A percentile compares a stretch with the other conserved stretches of the same genome.
These are phyloP conservation scores for Vesta saturnalis DNA, from an alignment of 2,888 invertebrate species.

Conservation along the genomic window DNA sequence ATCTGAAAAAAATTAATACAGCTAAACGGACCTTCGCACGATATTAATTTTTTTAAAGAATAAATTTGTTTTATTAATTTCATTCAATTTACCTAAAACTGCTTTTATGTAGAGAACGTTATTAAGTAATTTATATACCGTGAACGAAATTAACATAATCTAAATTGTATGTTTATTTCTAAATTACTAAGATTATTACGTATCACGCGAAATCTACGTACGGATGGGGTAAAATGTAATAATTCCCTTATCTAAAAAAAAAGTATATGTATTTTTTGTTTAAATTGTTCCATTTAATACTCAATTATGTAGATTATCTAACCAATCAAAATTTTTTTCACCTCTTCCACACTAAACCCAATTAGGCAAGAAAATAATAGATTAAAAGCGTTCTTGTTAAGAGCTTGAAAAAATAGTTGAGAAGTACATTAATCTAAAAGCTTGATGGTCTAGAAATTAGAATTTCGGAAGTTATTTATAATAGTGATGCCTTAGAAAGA, in stretches of 20 bases:
- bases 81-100: neutral
- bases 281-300: neutral
- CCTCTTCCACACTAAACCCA: too few relatives aligned
- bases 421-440: conserved; percentile 7
- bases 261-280: neutral
- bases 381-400: conserved; percentile 5
- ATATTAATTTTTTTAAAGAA: too few relatives aligned
- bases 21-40: too few relatives aligned
- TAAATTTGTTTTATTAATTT: neutral
- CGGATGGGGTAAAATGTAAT: neutral
- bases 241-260: neutral
- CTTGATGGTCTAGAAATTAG: conserved; percentile 10
- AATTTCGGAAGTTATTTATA: conserved; percentile 15
- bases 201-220: neutral
- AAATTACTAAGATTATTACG: conserved; percentile 5
- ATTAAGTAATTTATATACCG: conserved; percentile 4
- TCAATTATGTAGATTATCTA: neutral
- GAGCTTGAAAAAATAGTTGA: too few relatives aligned
- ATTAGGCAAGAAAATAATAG: neutral
- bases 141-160: conserved; percentile 8
- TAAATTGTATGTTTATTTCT: conserved; percentile 11
- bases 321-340: neutral
- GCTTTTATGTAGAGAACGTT: neutral
- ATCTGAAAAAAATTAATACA: too few relatives aligned
- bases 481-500: conserved; percentile 5